These are phyloP conservation scores for Triplophysa tibetana DNA, from an alignment of 2,113 vertebrate genomes.

Conservation along the genomic window DNA sequence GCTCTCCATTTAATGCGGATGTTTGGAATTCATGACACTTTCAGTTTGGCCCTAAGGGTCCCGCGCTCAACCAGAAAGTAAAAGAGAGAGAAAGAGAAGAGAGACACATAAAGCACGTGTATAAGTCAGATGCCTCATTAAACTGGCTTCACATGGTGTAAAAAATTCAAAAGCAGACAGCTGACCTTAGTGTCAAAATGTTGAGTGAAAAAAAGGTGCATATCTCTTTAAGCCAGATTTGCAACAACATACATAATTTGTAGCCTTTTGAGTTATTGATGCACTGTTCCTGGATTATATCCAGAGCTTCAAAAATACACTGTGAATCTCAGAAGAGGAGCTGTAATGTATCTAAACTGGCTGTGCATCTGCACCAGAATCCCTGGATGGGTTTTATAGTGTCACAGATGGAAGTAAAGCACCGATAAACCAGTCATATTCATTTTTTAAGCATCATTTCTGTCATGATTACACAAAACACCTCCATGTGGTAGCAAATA, in stretches of 20 bases:
- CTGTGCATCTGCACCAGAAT: no score
- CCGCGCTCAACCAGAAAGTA: not conserved
- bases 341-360: not conserved
- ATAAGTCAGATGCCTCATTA: slow-evolving; percentile 28
- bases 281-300: not conserved
- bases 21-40: slow-evolving; percentile 62
- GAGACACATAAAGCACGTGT: slow-evolving; percentile 12
- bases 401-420: not conserved
- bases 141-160: slow-evolving; percentile 9
- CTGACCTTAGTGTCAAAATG: not conserved
- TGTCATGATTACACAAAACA: not conserved
- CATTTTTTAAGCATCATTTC: not conserved
- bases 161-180: slow-evolving; percentile 20
- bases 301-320: not conserved
- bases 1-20: slow-evolving; percentile 62
- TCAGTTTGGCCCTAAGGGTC: slow-evolving; percentile 13
- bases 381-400: not conserved
- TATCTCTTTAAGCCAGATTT: slow-evolving; percentile 13
- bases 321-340: not conserved
- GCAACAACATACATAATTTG: slow-evolving; percentile 11
- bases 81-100: slow-evolving; percentile 18
- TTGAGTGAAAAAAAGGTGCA: not conserved
- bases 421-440: not conserved
- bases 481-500: not conserved
- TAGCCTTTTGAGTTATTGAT: slow-evolving; percentile 15